Base-by-base conservation (phyloP, 1,140 invertebrate genomes). In the Cryptotermes secundus region DNA sequence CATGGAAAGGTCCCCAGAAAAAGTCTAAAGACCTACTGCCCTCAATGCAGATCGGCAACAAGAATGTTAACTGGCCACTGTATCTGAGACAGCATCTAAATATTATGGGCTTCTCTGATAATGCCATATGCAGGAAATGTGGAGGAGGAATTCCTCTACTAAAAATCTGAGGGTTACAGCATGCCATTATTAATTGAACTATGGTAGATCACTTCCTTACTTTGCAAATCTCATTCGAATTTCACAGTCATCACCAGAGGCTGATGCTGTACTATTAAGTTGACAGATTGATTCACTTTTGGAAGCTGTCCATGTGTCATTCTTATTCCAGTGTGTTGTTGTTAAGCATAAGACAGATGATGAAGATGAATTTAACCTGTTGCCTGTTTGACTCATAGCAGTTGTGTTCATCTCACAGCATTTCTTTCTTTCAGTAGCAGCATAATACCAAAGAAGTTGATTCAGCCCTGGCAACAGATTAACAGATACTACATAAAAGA, bases 191-290 rank as follows among this genome's bases (percentile, higher is more conserved):
- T 49, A 49, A 49, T 14, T 42, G 38, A 42, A 42, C 16, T 12
- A 1, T 49, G 19, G 45, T 45, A 12, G 9, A 22, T 49, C 19
- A 19, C 22, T 49, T 72, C 26, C 59, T 26, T 72, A 72, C 59
- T 31, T 72, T 31, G 59, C 26, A 72, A 72, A 72, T 72, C n/a
- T 72, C 59, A 72, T 72, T 72, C n/a, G 26, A 72, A 72, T 72
- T 72, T 72, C 59, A 31, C n/a, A 31, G 26, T 31, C 59, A 31
- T 7, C 59, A 31, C 16, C 26, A 9, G 26, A 31, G 6, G 59
- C 0, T 10, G 7, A 22, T 24, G 9, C 7, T n/a, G 53, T 59
- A n/a, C 1, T 16, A 2, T 59, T 59, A 22, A 59, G 53, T 7
- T 26, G 7, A n/a, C 53, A 59, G 53, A 0, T 59, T 22, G 53